Percentiles rank a stretch among this genome's conserved stretches.
Evolutionary conservation across 2,888 invertebrate genomes (phyloP).

Genomic region (Amblyteles armatorius): DNA sequence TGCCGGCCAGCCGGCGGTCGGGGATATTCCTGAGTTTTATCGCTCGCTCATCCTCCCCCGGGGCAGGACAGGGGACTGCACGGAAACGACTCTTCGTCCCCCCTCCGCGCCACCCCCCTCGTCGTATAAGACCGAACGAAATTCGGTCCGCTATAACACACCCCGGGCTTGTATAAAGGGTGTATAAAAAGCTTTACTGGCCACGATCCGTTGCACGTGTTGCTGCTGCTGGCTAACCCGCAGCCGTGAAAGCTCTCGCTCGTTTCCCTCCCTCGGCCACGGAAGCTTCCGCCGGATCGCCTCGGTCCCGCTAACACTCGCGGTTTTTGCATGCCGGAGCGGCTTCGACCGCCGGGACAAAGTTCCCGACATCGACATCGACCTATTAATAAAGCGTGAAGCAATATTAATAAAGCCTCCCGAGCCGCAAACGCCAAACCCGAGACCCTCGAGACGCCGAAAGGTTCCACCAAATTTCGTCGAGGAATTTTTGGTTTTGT

Average conservation of each 20-base stretch:
- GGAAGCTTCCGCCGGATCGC: constrained; percentile 39
- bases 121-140: constrained; percentile 63
- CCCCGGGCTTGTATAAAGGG: constrained; percentile 59
- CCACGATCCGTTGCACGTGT: constrained; percentile 70
- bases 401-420: background rate
- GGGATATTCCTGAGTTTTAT: constrained; percentile 66
- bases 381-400: background rate
- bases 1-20: constrained; percentile 66
- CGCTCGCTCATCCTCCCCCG: constrained; percentile 32
- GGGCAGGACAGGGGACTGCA: constrained; percentile 22
- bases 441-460: background rate
- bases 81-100: background rate
- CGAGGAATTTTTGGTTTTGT: too few species aligned
- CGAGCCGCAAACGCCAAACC: background rate
- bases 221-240: constrained; percentile 60
- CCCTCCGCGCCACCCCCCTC: background rate
- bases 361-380: constrained; percentile 46
- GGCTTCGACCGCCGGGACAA: constrained; percentile 33
- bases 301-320: constrained; percentile 10
- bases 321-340: constrained; percentile 7
- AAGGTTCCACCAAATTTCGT: too few species aligned
- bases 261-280: constrained; percentile 25
- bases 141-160: constrained; percentile 64
- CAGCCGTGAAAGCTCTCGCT: constrained; percentile 63
- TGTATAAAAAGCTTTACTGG: constrained; percentile 72